phyloP scores from a whole-genome alignment of 2,888 invertebrate species.

The Villa cingulata region DNA sequence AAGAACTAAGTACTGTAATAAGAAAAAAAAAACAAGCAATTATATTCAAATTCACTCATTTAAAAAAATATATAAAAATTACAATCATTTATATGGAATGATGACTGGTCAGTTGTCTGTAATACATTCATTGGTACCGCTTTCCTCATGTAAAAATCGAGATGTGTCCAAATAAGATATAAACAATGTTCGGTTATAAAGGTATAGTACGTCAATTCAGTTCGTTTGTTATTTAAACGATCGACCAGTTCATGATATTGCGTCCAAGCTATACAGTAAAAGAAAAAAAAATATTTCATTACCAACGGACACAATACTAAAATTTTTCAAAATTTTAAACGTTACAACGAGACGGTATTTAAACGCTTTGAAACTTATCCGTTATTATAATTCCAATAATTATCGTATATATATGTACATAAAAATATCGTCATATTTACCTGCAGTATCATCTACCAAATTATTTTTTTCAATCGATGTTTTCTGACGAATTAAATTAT shows the following conservation, averaged over 20 bases:
- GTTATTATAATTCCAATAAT: no score
- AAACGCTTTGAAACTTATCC: no score
- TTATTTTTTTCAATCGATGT: constrained; percentile 26
- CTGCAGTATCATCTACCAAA: neutral
- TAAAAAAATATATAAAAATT: neutral
- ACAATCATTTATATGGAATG: constrained; percentile 9
- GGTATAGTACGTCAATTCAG: constrained; percentile 46
- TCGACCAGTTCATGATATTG: constrained; percentile 36
- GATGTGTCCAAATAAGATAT: constrained; percentile 63
- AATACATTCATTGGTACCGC: constrained; percentile 38
- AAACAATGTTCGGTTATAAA: constrained; percentile 58
- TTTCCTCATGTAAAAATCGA: constrained; percentile 55
- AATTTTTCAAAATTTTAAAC: no score
- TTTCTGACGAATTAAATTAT: constrained; percentile 38
- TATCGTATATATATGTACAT: neutral
- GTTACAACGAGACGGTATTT: no score
- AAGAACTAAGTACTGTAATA: constrained; percentile 32
- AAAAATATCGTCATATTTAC: no score
- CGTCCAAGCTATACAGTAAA: constrained; percentile 27
- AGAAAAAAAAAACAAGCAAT: neutral
- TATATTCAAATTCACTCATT: constrained; percentile 1
- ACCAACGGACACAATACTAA: no score
- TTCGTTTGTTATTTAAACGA: constrained; percentile 42
- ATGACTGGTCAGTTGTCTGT: constrained; percentile 11
- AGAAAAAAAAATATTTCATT: constrained; percentile 13